Base-by-base conservation (phyloP, 2,113 vertebrate species). In the Labeo catla region DNA sequence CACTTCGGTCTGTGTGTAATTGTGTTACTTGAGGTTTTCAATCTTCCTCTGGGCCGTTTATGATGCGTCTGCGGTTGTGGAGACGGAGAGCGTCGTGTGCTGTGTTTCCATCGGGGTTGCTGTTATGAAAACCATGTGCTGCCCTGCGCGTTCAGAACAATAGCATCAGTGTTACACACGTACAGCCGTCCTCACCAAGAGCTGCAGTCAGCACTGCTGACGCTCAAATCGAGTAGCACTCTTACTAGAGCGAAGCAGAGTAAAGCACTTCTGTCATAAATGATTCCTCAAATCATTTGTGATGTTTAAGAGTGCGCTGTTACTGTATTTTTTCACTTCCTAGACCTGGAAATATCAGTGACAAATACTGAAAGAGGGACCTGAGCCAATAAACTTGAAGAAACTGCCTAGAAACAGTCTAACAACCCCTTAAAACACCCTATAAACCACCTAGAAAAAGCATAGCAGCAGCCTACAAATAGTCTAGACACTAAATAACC, bases 61-160 rank as follows among this genome's bases (percentile, higher is more conserved):
- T 34, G 68, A 23, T 86, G 78, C 74, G 15, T 47, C 54, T 76
- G 78, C 76, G 34, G n/a, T 3, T 1, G 28, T 59, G 76, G 43
- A 23, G 16, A 52, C 45, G 76, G 39, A 23, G 16, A 52, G 72
- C 15, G 43, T 76, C 3, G 28, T 43, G 21, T 12, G 7, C 34
- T 63, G 52, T 65, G 13, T 50, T 49, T 76, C 28, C 43, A 72
- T 86, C 80, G 36, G 28, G 54, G 39, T 43, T 54, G 23, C 47
- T 80, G 83, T 77, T 76, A 78, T 85, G 78, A 82, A 63, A 85
- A 89, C 68, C 85, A 72, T 83, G 83, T 87, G 72, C 63, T 66
- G 83, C 61, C 54, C 39, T 39, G 49, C n/a, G 23, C 63, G 43
- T 54, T 70, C 77, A 77, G 82, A 72, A 87, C 82, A 87, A 89